phyloP scores from a whole-genome alignment of 2,113 vertebrate species.

The Anoplopoma fimbria region DNA sequence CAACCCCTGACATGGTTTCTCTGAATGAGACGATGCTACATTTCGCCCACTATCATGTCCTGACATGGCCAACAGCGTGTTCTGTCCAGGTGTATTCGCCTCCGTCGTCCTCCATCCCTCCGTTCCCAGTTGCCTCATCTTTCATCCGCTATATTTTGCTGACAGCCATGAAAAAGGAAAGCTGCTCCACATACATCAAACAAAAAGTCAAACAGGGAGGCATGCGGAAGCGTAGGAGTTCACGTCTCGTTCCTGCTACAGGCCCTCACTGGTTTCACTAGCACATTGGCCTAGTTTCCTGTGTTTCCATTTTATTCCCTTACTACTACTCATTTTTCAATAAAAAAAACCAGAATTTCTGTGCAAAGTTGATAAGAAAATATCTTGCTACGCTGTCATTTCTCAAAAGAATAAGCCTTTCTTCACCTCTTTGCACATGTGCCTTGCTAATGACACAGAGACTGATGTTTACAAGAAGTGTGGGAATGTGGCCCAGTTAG shows the following conservation, averaged over 20 bases:
- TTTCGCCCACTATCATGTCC: slow-evolving; percentile 27
- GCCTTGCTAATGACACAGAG: slow-evolving; percentile 19
- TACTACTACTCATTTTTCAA: slow-evolving; percentile 17
- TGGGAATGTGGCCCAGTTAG: slow-evolving; percentile 44
- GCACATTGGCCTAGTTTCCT: slow-evolving; percentile 59
- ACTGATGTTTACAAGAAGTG: slow-evolving; percentile 13
- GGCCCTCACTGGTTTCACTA: slow-evolving; percentile 58
- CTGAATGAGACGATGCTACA: slow-evolving; percentile 23
- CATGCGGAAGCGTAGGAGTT: slow-evolving; percentile 63
- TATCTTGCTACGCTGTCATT: neutral
- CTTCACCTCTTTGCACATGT: slow-evolving; percentile 15
- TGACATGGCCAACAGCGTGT: slow-evolving; percentile 48
- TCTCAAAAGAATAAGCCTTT: slow-evolving; percentile 10
- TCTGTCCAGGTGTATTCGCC: slow-evolving; percentile 61
- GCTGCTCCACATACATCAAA: slow-evolving; percentile 63
- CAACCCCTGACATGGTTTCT: neutral
- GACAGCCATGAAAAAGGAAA: slow-evolving; percentile 54
- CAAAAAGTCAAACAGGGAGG: slow-evolving; percentile 43
- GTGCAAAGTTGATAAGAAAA: slow-evolving; percentile 30
- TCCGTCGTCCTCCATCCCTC: slow-evolving; percentile 32
- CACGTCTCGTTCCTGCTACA: slow-evolving; percentile 55
- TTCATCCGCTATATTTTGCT: slow-evolving; percentile 55
- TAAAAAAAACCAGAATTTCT: slow-evolving; percentile 6
- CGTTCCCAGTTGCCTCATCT: slow-evolving; percentile 46
- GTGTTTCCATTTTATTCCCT: slow-evolving; percentile 29